Evolutionary conservation across 2,113 vertebrate genomes (phyloP).

Genomic region (Scomber colias): DNA sequence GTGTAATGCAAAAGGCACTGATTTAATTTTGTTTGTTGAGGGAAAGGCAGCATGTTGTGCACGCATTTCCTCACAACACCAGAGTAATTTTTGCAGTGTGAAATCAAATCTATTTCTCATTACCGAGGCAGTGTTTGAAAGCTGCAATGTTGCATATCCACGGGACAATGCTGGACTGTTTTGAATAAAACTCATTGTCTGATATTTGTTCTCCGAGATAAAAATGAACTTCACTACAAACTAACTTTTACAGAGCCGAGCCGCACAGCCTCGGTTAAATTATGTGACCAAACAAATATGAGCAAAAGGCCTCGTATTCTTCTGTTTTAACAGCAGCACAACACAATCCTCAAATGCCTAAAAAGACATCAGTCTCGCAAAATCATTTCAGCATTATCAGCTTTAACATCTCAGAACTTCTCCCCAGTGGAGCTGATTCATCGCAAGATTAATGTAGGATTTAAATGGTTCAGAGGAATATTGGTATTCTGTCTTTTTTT

Average conservation of each 20-base stretch:
- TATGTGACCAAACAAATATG: slow-evolving; percentile 24
- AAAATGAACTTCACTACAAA: slow-evolving; percentile 8
- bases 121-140: slow-evolving; percentile 53
- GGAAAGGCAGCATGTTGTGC: slow-evolving; percentile 22
- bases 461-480: slow-evolving; percentile 42
- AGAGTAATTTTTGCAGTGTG: slow-evolving; percentile 49
- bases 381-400: slow-evolving; percentile 4
- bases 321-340: slow-evolving; percentile 6
- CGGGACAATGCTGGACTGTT: slow-evolving; percentile 33
- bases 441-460: slow-evolving; percentile 34
- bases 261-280: slow-evolving; percentile 22
- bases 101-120: slow-evolving; percentile 78
- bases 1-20: slow-evolving; percentile 37
- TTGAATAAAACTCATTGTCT: slow-evolving; percentile 49
- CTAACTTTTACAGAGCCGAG: not conserved
- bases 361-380: not conserved
- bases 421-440: slow-evolving; percentile 3
- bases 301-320: slow-evolving; percentile 21
- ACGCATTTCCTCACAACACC: slow-evolving; percentile 42
- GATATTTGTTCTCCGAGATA: slow-evolving; percentile 41
- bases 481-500: slow-evolving; percentile 16
- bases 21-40: slow-evolving; percentile 54
- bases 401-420: slow-evolving; percentile 11
- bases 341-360: not conserved
- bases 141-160: slow-evolving; percentile 46